phyloP scores from a whole-genome alignment of 2,113 vertebrate genomes.

The Daubentonia madagascariensis region DNA sequence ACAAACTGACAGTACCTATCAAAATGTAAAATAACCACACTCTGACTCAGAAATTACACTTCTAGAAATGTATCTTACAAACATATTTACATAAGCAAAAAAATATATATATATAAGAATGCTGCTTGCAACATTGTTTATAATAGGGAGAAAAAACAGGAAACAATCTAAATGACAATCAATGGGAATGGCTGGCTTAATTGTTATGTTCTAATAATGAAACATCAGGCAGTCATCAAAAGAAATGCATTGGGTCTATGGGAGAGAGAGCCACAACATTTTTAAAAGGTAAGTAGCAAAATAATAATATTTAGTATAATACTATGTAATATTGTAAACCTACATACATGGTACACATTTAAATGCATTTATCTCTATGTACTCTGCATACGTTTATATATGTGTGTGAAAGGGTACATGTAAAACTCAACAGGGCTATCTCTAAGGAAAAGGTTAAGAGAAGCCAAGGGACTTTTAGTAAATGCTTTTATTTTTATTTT shows the following conservation, averaged over 20 bases:
- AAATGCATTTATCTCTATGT: background rate
- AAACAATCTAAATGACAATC: background rate
- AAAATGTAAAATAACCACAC: background rate
- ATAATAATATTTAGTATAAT: background rate
- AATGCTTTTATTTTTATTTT: background rate
- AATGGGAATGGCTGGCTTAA: background rate
- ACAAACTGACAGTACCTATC: background rate
- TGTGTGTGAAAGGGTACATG: background rate
- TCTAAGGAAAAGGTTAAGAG: background rate
- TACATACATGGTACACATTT: background rate
- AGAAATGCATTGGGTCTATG: background rate
- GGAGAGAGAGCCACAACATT: background rate
- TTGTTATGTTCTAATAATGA: background rate
- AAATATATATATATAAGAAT: background rate
- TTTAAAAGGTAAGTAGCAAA: background rate
- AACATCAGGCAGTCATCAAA: background rate
- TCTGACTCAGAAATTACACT: background rate
- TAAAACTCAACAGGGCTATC: background rate
- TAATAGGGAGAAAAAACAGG: too few species aligned
- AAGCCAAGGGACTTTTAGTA: background rate
- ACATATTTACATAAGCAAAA: background rate
- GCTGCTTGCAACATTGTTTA: background rate
- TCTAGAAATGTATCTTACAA: background rate
- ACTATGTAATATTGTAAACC: background rate
- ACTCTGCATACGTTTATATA: background rate